phyloP scores from a whole-genome alignment of 2,888 invertebrate species.

The Dexiosoma caninum region DNA sequence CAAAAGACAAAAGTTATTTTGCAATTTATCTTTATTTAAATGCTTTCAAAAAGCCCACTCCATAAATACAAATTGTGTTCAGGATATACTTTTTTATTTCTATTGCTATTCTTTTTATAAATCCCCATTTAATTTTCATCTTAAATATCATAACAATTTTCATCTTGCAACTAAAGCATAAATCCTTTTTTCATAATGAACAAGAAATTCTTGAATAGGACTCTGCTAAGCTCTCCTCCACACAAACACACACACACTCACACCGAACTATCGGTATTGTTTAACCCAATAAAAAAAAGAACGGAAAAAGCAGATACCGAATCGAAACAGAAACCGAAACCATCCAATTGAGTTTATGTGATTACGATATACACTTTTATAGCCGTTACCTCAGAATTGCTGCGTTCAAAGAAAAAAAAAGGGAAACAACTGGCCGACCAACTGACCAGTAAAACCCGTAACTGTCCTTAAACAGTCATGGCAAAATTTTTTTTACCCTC shows the following conservation, averaged over 20 bases:
- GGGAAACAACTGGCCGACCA: not conserved
- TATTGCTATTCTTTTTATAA: not conserved
- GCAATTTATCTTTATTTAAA: not conserved
- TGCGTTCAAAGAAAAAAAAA: not conserved
- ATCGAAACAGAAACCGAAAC: constrained; percentile 25
- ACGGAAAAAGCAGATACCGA: not conserved
- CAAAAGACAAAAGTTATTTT: not conserved
- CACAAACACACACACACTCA: not conserved
- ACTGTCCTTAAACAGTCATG: not conserved
- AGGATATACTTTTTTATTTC: not conserved
- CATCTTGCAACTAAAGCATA: constrained; percentile 16
- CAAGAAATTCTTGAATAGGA: not conserved
- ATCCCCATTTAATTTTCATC: constrained; percentile 45
- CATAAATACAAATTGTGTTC: not conserved
- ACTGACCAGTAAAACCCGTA: constrained; percentile 9
- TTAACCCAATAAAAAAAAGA: not conserved
- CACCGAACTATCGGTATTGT: not conserved
- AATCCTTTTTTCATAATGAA: not conserved
- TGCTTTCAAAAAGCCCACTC: too few species aligned
- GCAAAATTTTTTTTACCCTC: not conserved
- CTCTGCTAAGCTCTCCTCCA: not conserved
- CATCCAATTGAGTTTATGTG: constrained; percentile 52
- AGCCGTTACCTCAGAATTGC: constrained; percentile 1
- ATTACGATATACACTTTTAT: constrained; percentile 53
- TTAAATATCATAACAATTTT: constrained; percentile 45